A percentile compares a stretch with the other conserved stretches of the same genome.
Evolutionary conservation across 1,140 invertebrate species (phyloP).

Genomic region (Listronotus bonariensis): DNA sequence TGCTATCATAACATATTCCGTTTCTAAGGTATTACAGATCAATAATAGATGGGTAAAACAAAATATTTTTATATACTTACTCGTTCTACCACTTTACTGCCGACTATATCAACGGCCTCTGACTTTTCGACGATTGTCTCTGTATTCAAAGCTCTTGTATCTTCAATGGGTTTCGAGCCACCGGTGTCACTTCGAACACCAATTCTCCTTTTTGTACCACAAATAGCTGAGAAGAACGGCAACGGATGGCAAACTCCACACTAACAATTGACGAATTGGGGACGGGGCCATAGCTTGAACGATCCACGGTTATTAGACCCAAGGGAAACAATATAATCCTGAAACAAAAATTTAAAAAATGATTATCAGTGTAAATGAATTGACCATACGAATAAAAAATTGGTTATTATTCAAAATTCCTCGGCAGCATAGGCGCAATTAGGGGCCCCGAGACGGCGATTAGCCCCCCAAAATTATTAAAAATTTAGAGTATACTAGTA

Average conservation of each 20-base stretch:
- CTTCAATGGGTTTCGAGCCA: conserved; percentile 44
- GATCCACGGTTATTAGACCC: conserved; percentile 50
- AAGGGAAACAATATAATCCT: conserved; percentile 48
- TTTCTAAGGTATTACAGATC: too few relatives aligned
- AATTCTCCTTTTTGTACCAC: conserved; percentile 66
- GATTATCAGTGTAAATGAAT: too few relatives aligned
- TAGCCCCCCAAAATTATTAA: too few relatives aligned
- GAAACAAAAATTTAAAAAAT: conserved; percentile 43
- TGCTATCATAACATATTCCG: too few relatives aligned
- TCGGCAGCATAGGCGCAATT: too few relatives aligned
- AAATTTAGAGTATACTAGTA: too few relatives aligned
- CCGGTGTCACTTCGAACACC: conserved; percentile 54
- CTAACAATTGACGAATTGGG: conserved; percentile 61
- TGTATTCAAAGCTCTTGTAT: too few relatives aligned
- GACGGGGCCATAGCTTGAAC: conserved; percentile 52
- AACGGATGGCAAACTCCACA: conserved; percentile 65
- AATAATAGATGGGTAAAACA: too few relatives aligned
- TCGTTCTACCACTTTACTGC: neutral
- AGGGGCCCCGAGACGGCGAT: too few relatives aligned
- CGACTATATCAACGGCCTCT: conserved; percentile 3
- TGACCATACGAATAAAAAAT: too few relatives aligned
- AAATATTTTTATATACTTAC: neutral
- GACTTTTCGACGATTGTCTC: neutral
- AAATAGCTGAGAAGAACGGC: conserved; percentile 65
- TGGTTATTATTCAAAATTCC: too few relatives aligned